Evolutionary conservation across 1,140 invertebrate species (phyloP).

Genomic region (Holotrichia oblita): DNA sequence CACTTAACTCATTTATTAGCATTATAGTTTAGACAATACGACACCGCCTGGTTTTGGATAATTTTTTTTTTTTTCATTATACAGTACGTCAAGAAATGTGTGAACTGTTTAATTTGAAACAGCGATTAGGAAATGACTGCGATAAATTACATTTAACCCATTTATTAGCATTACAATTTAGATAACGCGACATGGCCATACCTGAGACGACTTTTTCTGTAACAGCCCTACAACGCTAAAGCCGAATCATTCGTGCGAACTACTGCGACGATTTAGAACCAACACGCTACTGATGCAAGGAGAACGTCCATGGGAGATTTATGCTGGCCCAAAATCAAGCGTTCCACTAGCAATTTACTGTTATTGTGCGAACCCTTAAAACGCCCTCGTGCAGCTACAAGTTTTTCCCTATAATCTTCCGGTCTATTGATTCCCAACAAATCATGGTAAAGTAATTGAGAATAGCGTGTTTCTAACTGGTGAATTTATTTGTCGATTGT

Average conservation of each 20-base stretch:
- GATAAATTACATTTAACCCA: too few relatives aligned
- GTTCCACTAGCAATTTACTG: not conserved
- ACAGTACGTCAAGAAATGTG: too few relatives aligned
- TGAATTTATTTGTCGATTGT: too few relatives aligned
- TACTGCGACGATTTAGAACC: not conserved
- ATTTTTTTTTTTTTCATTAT: too few relatives aligned
- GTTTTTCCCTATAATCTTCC: not conserved
- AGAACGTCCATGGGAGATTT: not conserved
- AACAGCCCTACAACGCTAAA: not conserved
- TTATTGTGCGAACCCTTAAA: not conserved
- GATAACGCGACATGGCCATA: not conserved
- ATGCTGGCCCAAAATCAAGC: constrained; percentile 22
- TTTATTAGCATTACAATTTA: too few relatives aligned
- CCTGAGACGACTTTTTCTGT: not conserved
- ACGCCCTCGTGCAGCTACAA: not conserved
- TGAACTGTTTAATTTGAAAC: too few relatives aligned
- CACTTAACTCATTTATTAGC: constrained; percentile 10
- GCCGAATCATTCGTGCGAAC: constrained; percentile 8
- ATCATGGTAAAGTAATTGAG: not conserved
- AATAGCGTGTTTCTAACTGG: not conserved
- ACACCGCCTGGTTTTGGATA: too few relatives aligned
- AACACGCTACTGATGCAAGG: too few relatives aligned
- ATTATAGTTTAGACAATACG: constrained; percentile 1
- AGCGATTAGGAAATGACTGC: too few relatives aligned
- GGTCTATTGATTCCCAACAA: constrained; percentile 3